Evolutionary conservation across 2,797 vertebrate species (phyloP).

Genomic region (Alosa sapidissima): DNA sequence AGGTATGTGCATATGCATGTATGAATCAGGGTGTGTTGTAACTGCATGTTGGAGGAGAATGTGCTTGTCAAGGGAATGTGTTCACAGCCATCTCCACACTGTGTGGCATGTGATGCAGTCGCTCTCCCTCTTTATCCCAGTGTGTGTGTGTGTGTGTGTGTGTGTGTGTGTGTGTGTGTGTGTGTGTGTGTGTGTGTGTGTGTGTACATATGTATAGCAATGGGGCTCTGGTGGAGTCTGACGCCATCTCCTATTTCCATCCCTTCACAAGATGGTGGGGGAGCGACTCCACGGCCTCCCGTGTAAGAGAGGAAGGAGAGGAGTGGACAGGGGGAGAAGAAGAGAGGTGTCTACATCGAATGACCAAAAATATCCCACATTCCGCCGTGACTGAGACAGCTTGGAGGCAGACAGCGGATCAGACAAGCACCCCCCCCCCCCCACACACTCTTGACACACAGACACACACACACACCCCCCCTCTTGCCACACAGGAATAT

Average conservation of each 20-base stretch:
- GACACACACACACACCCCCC: background rate
- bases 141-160: conserved; percentile 8
- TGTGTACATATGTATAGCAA: background rate
- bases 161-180: conserved; percentile 38
- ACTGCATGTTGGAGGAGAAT: conserved; percentile 17
- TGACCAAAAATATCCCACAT: conserved; percentile 59
- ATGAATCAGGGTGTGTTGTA: background rate
- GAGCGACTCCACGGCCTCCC: conserved; percentile 30
- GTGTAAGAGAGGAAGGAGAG: conserved; percentile 45
- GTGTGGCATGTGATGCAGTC: conserved; percentile 32
- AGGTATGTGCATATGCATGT: background rate
- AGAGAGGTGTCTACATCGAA: conserved; percentile 53
- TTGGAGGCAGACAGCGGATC: conserved; percentile 20
- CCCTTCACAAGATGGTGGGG: conserved; percentile 36
- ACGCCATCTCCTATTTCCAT: conserved; percentile 56
- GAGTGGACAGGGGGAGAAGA: conserved; percentile 57
- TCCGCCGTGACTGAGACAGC: conserved; percentile 36
- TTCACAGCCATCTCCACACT: conserved; percentile 49
- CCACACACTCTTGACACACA: background rate
- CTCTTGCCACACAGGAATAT: conserved; percentile 1
- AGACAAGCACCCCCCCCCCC: background rate
- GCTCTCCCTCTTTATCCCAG: conserved; percentile 18
- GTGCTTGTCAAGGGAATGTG: conserved; percentile 41
- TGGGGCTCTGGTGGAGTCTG: conserved; percentile 34
- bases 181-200: background rate